Conservation (phyloP, 2,888 invertebrate genomes). For the Phrixothrix hirtus region DNA sequence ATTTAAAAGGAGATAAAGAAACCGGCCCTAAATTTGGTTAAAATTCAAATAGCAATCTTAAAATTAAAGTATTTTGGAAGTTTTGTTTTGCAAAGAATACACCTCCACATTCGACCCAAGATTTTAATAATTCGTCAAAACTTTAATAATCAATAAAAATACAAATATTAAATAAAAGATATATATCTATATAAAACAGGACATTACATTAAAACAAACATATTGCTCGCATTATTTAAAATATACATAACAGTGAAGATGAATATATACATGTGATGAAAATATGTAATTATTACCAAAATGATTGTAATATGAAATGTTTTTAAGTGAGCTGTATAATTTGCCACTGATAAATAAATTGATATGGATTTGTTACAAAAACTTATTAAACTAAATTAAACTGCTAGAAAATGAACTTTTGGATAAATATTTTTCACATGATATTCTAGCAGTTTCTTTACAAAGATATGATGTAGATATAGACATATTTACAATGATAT, state of each 20-base stretch:
- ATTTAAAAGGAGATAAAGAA: no score
- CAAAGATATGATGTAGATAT: constrained; percentile 48
- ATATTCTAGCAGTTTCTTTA: constrained; percentile 43
- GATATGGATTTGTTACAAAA: constrained; percentile 55
- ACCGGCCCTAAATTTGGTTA: no score
- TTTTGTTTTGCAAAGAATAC: no score
- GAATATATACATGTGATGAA: constrained; percentile 43
- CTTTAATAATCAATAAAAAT: no score
- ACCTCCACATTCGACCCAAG: no score
- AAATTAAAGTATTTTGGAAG: no score
- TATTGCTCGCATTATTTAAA: constrained; percentile 40
- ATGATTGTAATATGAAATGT: constrained; percentile 40
- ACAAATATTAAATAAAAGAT: constrained; percentile 14
- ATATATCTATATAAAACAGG: constrained; percentile 25
- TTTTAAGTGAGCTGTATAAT: constrained; percentile 47
- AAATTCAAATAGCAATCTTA: no score
- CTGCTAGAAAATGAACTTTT: constrained; percentile 36
- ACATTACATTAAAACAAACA: constrained; percentile 28
- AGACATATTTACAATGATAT: constrained; percentile 40
- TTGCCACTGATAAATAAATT: constrained; percentile 54
- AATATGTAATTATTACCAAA: no score
- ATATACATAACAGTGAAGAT: constrained; percentile 43
- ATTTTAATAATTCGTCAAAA: no score
- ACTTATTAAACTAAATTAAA: constrained; percentile 40
- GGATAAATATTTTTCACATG: constrained; percentile 22